phyloP scores from a whole-genome alignment of 2,797 vertebrate species.

The Triplophysa yarkandensis region DNA sequence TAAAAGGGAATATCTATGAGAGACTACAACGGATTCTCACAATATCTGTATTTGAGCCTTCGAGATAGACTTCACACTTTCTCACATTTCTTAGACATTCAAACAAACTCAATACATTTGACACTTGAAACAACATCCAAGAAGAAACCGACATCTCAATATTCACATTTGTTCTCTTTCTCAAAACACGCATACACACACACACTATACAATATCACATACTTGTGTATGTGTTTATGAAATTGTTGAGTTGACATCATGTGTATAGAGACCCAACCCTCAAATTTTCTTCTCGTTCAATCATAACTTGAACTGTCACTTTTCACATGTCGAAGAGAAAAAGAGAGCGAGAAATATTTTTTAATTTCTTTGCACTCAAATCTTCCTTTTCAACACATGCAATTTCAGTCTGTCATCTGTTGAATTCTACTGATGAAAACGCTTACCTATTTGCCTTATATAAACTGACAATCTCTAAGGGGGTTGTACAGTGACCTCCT shows the following conservation, averaged over 20 bases:
- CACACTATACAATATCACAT: no score
- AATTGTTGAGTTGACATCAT: neutral
- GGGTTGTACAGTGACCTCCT: neutral
- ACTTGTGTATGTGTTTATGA: no score
- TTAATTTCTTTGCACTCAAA: neutral
- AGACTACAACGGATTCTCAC: no score
- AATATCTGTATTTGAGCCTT: no score
- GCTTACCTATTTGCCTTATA: neutral
- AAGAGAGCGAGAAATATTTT: neutral
- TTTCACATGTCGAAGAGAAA: slow-evolving; percentile 7
- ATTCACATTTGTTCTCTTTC: no score
- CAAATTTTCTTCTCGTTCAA: slow-evolving; percentile 6
- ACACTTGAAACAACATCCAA: neutral
- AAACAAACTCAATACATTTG: neutral
- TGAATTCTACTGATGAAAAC: neutral
- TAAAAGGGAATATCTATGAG: no score
- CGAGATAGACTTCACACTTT: no score
- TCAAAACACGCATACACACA: no score
- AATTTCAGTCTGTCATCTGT: no score
- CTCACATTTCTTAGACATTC: neutral
- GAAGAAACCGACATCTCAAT: neutral
- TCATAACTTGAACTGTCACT: slow-evolving; percentile 21
- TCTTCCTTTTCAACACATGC: neutral
- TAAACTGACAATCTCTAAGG: neutral
- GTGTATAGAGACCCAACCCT: neutral